A percentile compares a stretch with the other conserved stretches of the same genome.
Evolutionary conservation across 2,797 vertebrate genomes (phyloP).

Genomic region (Carduelis carduelis): DNA sequence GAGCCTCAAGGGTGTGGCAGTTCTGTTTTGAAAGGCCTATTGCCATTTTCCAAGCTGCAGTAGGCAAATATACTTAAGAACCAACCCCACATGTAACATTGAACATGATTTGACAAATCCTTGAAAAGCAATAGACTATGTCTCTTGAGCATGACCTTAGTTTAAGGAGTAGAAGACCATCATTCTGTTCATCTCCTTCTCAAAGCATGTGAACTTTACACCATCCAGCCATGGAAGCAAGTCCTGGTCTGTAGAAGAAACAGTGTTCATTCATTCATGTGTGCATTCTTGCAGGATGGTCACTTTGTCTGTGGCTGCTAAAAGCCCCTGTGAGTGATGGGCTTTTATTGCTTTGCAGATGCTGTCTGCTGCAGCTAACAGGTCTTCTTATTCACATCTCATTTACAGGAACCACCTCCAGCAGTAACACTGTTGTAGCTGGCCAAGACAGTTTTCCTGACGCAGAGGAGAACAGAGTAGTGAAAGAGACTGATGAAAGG

Average conservation of each 20-base stretch:
- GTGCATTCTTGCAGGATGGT: background rate
- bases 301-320: background rate
- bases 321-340: background rate
- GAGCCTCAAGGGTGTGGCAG: background rate
- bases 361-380: background rate
- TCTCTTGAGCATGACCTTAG: background rate
- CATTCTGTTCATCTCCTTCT: background rate
- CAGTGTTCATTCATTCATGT: background rate
- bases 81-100: background rate
- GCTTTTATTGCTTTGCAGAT: background rate
- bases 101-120: background rate
- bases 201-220: background rate
- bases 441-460: slow-evolving; percentile 92
- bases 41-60: background rate
- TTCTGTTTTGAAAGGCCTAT: background rate
- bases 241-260: background rate
- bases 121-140: background rate
- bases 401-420: slow-evolving; percentile 91
- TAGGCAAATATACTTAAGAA: background rate
- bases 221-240: background rate
- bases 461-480: slow-evolving; percentile 85
- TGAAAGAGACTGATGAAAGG: slow-evolving; percentile 93
- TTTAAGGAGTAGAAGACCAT: background rate
- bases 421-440: slow-evolving; percentile 95
- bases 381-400: background rate